These are phyloP conservation scores for Leptinotarsa peninsularis DNA, from an alignment of 2,888 invertebrate species.

Conservation along the genomic window DNA sequence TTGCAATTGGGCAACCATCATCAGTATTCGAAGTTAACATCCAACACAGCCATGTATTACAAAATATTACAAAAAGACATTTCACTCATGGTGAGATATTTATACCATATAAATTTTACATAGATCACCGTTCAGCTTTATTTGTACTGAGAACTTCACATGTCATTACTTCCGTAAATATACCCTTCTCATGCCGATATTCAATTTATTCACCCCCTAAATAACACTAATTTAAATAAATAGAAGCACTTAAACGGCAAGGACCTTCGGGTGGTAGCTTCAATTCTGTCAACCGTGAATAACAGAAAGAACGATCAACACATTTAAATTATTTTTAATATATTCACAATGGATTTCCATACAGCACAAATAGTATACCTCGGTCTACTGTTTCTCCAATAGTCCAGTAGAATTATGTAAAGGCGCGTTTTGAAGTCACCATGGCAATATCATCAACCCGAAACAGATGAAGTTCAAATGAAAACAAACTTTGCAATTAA, in stretches of 20 bases:
- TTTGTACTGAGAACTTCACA: conserved; percentile 3
- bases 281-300: conserved; percentile 54
- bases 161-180: conserved; percentile 18
- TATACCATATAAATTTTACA: too few relatives aligned
- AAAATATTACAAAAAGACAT: too few relatives aligned
- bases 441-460: too few relatives aligned
- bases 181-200: conserved; percentile 35
- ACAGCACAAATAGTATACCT: conserved; percentile 4
- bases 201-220: conserved; percentile 58
- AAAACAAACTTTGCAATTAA: too few relatives aligned
- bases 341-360: conserved; percentile 42
- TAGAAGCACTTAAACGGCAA: conserved; percentile 52
- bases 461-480: too few relatives aligned
- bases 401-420: background rate
- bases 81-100: too few relatives aligned
- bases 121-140: background rate
- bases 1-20: too few relatives aligned
- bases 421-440: background rate
- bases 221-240: conserved; percentile 59
- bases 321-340: conserved; percentile 61
- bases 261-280: conserved; percentile 50
- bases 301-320: conserved; percentile 58
- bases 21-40: too few relatives aligned
- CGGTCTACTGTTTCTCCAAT: background rate
- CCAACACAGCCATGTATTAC: too few relatives aligned